These are phyloP conservation scores for Acanthisitta chloris DNA, from an alignment of 2,113 vertebrate genomes.

Conservation along the genomic window DNA sequence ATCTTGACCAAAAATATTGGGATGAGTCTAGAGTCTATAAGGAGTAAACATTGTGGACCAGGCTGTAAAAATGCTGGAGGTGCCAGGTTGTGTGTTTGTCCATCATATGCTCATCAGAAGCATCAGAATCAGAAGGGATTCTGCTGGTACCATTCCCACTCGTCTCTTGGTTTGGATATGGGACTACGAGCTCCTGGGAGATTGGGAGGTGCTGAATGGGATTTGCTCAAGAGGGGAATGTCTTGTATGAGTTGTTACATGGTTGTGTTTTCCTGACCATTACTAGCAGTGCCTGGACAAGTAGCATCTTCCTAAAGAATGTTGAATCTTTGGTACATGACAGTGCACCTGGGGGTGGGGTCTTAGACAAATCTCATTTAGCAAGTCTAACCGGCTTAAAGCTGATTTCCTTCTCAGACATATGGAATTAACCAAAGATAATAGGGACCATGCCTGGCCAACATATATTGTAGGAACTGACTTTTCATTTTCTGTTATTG, in stretches of 20 bases:
- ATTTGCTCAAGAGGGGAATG: background rate
- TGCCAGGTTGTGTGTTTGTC: background rate
- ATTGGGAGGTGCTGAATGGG: background rate
- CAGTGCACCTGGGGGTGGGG: background rate
- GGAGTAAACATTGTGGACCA: background rate
- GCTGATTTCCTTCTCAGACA: constrained; percentile 48
- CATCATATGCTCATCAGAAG: background rate
- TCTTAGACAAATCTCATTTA: background rate
- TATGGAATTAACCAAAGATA: background rate
- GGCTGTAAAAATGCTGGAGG: background rate
- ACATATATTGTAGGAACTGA: background rate
- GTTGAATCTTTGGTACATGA: background rate
- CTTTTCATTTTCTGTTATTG: background rate
- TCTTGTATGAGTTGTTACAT: background rate
- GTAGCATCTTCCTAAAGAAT: background rate
- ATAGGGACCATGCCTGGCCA: background rate
- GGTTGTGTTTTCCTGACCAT: background rate
- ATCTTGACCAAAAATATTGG: background rate
- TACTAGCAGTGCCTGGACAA: background rate
- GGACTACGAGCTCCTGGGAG: background rate
- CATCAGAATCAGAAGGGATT: background rate
- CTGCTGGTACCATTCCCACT: background rate
- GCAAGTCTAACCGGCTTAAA: background rate
- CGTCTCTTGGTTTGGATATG: background rate
- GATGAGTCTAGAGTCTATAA: background rate